Base-by-base conservation (phyloP, 1,140 invertebrate species). In the Cylas formicarius region DNA sequence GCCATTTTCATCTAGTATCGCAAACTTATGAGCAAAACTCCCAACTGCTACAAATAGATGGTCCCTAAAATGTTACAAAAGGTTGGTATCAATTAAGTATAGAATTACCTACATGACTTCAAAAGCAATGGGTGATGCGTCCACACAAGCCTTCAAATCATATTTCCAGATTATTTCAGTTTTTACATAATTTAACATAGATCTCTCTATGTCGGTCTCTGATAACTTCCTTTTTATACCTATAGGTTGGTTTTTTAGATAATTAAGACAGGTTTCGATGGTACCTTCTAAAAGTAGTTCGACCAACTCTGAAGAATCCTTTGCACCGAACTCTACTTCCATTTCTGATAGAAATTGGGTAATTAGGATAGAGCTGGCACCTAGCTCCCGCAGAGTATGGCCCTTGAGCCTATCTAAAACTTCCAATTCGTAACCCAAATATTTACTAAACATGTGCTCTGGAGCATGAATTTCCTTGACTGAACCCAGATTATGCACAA, bases 311-410 rank as follows among this genome's bases (percentile, higher is more conserved):
- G 47, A 40, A 8, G 33, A 29, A 43, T 18, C 34, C 2, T 42
- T 26, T 21, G 13, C 8, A 20, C 45, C 32, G 27, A 49, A 28
- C 35, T 48, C 34, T 34, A 61, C 52, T 40, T 61, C 56, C 23
- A 68, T 32, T 31, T 63, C 49, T 34, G 55, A 64, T 1, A 65
- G 56, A 4, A 72, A 61, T 54, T 71, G 68, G 20, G 73, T 53
- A 9, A 66, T 68, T 19, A 50, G 47, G 28, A 73, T 58, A 5
- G 72, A 75, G 38, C 61, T 72, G 19, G 72, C 73, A 20, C 73
- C 72, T 3, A 65, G 46, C 38, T 65, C 57, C 48, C 71, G 66
- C 72, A 72, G 72, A 31, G 63, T 64, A 28, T 57, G 59, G 33
- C 65, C 39, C 14, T 40, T 35, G 28, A 48, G 18, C n/a, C 35